Percentiles rank a stretch among this genome's conserved stretches.
phyloP scores from a whole-genome alignment of 2,797 vertebrate genomes.

The Enoplosus armatus region DNA sequence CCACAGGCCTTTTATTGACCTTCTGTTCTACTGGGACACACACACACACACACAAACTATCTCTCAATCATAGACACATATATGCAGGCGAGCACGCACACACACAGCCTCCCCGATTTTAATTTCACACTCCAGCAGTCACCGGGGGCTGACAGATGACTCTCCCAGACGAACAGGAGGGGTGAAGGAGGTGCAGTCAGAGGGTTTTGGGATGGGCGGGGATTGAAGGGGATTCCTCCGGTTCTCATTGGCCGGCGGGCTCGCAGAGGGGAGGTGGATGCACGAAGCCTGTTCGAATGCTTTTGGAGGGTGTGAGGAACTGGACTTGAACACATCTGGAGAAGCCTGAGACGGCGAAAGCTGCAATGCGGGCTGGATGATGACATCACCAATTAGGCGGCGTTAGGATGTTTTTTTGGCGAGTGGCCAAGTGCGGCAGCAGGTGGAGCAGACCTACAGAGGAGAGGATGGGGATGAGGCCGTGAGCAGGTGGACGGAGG shows the following conservation, averaged over 20 bases:
- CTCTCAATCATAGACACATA: slow-evolving; percentile 36
- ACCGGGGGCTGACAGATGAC: slow-evolving; percentile 88
- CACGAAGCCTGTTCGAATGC: slow-evolving; percentile 66
- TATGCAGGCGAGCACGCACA: slow-evolving; percentile 23
- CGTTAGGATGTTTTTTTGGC: slow-evolving; percentile 55
- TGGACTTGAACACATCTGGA: slow-evolving; percentile 59
- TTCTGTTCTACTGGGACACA: slow-evolving; percentile 65
- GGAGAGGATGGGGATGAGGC: slow-evolving; percentile 31
- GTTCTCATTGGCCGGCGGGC: slow-evolving; percentile 72
- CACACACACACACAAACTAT: slow-evolving; percentile 40
- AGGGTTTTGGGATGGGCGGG: slow-evolving; percentile 51
- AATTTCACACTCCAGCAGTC: slow-evolving; percentile 91
- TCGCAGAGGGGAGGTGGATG: slow-evolving; percentile 17
- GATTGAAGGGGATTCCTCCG: slow-evolving; percentile 44
- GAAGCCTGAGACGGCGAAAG: not conserved
- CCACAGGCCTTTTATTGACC: slow-evolving; percentile 75
- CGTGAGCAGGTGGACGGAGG: slow-evolving; percentile 47
- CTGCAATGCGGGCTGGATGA: slow-evolving; percentile 61
- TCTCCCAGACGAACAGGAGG: slow-evolving; percentile 79
- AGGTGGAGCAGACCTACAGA: slow-evolving; percentile 53
- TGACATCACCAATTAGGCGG: slow-evolving; percentile 75
- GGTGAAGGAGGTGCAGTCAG: slow-evolving; percentile 44
- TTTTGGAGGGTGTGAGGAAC: slow-evolving; percentile 46
- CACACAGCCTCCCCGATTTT: slow-evolving; percentile 81
- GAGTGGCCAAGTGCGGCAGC: slow-evolving; percentile 13